phyloP scores from a whole-genome alignment of 2,113 vertebrate species.

The Istiophorus platypterus region DNA sequence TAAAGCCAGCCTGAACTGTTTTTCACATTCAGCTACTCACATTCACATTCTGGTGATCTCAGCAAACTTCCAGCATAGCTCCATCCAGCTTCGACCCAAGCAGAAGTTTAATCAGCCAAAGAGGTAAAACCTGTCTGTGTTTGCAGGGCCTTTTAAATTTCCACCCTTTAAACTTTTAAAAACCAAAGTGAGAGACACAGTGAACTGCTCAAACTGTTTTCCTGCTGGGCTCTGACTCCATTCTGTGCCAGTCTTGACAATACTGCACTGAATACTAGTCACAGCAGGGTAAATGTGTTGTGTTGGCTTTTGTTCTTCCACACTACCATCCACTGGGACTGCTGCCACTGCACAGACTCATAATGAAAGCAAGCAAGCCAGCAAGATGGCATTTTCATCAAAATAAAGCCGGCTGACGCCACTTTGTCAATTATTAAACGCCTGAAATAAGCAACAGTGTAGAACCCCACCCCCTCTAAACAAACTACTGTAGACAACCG shows the following conservation, averaged over 20 bases:
- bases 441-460: slow-evolving; percentile 62
- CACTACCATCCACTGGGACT: slow-evolving; percentile 61
- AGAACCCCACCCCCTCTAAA: slow-evolving; percentile 17
- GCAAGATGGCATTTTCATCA: slow-evolving; percentile 74
- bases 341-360: slow-evolving; percentile 39
- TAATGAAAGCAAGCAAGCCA: slow-evolving; percentile 66
- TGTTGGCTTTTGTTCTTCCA: slow-evolving; percentile 55
- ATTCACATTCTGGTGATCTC: slow-evolving; percentile 18
- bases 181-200: slow-evolving; percentile 36
- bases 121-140: slow-evolving; percentile 33
- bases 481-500: slow-evolving; percentile 23
- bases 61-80: slow-evolving; percentile 16
- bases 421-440: slow-evolving; percentile 78
- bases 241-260: slow-evolving; percentile 43
- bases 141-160: slow-evolving; percentile 15
- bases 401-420: slow-evolving; percentile 67
- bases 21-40: background rate
- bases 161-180: slow-evolving; percentile 25
- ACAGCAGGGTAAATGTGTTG: slow-evolving; percentile 50
- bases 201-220: background rate
- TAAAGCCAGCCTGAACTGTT: background rate
- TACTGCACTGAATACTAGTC: slow-evolving; percentile 47
- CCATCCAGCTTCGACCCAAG: background rate
- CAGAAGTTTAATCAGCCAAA: slow-evolving; percentile 25
- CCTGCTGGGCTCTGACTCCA: slow-evolving; percentile 44